Percentiles rank a stretch among this genome's conserved stretches.
These are phyloP conservation scores for Spea multiplicata DNA, from an alignment of 2,113 vertebrate species.

Conservation along the genomic window DNA sequence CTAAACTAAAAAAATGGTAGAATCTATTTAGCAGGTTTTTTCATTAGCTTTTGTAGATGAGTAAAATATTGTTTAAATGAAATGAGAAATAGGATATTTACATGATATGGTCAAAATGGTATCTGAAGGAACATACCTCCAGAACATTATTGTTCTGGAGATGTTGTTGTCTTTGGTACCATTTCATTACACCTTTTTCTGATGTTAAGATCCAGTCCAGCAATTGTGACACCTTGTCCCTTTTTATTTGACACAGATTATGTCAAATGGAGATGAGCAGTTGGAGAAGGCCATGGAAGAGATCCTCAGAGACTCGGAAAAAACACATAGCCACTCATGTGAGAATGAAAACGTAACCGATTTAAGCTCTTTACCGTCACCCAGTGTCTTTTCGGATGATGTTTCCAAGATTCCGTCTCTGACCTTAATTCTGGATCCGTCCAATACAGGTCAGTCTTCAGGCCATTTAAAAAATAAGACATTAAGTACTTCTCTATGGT, in stretches of 20 bases:
- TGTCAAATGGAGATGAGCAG: slow-evolving; percentile 85
- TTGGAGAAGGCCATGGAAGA: slow-evolving; percentile 93
- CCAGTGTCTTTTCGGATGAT: slow-evolving; percentile 50
- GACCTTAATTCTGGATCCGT: slow-evolving; percentile 67
- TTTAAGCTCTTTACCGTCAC: slow-evolving; percentile 37
- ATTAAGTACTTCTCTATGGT: neutral
- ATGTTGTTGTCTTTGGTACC: too few relatives aligned
- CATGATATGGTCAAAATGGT: too few relatives aligned
- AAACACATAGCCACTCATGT: slow-evolving; percentile 53
- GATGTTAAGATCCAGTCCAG: neutral
- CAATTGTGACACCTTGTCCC: neutral
- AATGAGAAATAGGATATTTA: too few relatives aligned
- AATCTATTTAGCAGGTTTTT: too few relatives aligned
- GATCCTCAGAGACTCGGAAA: slow-evolving; percentile 76
- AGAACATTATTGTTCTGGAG: too few relatives aligned
- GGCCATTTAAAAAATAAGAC: neutral
- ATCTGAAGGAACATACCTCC: too few relatives aligned
- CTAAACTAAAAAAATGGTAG: too few relatives aligned
- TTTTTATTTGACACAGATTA: slow-evolving; percentile 67
- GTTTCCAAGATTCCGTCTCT: slow-evolving; percentile 56
- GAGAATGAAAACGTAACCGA: slow-evolving; percentile 27
- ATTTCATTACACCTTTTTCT: too few relatives aligned
- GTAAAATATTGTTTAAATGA: too few relatives aligned
- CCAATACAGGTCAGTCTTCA: slow-evolving; percentile 59
- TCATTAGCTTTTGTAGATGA: too few relatives aligned